phyloP scores from a whole-genome alignment of 2,888 invertebrate genomes.

The Trachelus stipa region DNA sequence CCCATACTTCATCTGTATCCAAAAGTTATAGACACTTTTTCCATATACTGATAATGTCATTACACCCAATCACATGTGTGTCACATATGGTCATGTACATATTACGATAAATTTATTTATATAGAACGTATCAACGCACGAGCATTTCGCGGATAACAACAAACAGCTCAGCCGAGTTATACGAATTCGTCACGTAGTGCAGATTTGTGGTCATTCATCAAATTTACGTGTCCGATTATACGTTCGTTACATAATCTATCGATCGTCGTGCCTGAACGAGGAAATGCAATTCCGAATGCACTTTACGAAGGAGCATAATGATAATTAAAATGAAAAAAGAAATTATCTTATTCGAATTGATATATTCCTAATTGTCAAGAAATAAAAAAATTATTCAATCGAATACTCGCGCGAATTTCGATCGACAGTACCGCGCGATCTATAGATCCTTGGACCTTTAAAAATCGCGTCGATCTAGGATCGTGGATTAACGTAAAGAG shows the following conservation, averaged over 20 bases:
- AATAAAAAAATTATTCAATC: neutral
- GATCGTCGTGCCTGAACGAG: neutral
- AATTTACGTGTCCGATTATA: neutral
- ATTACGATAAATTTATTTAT: neutral
- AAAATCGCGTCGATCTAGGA: neutral
- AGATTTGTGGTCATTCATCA: conserved; percentile 59
- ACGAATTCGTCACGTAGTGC: conserved; percentile 61
- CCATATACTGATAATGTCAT: neutral
- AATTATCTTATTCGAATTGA: neutral
- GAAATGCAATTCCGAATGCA: neutral
- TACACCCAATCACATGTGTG: neutral
- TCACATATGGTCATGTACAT: neutral
- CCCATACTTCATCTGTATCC: too few species aligned
- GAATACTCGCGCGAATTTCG: too few species aligned
- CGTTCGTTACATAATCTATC: neutral
- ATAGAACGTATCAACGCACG: neutral
- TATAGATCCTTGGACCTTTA: neutral
- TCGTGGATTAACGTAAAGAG: neutral
- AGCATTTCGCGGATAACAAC: neutral
- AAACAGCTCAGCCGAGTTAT: neutral
- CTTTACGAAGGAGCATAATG: neutral
- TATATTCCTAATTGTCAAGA: neutral
- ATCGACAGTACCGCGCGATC: neutral
- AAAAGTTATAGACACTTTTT: too few species aligned
- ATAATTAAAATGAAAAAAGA: neutral